phyloP scores from a whole-genome alignment of 1,140 invertebrate genomes.

The Nephila pilipes region DNA sequence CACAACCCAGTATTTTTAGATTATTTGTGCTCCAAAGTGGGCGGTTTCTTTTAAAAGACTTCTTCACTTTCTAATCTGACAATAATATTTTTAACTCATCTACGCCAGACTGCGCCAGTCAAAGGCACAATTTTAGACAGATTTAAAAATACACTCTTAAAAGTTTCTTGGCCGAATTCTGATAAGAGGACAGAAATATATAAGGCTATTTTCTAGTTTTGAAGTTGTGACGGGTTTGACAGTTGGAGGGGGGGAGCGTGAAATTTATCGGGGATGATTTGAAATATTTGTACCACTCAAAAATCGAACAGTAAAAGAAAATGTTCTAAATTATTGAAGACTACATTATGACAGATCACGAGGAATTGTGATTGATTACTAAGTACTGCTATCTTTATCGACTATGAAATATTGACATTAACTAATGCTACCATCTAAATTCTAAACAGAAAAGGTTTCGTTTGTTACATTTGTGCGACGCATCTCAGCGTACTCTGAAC shows the following conservation, averaged over 20 bases:
- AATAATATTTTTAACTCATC: slow-evolving; percentile 69
- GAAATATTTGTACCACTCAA: too few relatives aligned
- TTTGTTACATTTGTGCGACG: too few relatives aligned
- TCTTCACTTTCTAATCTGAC: slow-evolving; percentile 56
- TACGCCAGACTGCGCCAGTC: slow-evolving; percentile 49
- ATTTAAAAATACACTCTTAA: slow-evolving; percentile 58
- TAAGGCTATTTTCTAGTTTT: slow-evolving; percentile 48
- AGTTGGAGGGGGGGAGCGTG: slow-evolving; percentile 6
- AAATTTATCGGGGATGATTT: background rate
- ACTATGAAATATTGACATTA: too few relatives aligned
- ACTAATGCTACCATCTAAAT: too few relatives aligned
- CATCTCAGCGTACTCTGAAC: too few relatives aligned
- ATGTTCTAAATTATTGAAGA: too few relatives aligned
- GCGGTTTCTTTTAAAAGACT: slow-evolving; percentile 56
- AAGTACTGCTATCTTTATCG: too few relatives aligned
- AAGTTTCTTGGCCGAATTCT: slow-evolving; percentile 60
- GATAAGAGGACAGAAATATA: slow-evolving; percentile 67
- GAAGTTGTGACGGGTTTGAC: slow-evolving; percentile 40
- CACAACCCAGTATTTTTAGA: slow-evolving; percentile 44
- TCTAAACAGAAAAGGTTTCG: too few relatives aligned
- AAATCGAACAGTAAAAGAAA: too few relatives aligned
- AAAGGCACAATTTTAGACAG: slow-evolving; percentile 42
- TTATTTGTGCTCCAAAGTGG: slow-evolving; percentile 22
- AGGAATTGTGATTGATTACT: too few relatives aligned
- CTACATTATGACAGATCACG: too few relatives aligned